These are phyloP conservation scores for Lytechinus variegatus DNA, from an alignment of 35 echinoderm and acorn worm species.

Conservation along the genomic window DNA sequence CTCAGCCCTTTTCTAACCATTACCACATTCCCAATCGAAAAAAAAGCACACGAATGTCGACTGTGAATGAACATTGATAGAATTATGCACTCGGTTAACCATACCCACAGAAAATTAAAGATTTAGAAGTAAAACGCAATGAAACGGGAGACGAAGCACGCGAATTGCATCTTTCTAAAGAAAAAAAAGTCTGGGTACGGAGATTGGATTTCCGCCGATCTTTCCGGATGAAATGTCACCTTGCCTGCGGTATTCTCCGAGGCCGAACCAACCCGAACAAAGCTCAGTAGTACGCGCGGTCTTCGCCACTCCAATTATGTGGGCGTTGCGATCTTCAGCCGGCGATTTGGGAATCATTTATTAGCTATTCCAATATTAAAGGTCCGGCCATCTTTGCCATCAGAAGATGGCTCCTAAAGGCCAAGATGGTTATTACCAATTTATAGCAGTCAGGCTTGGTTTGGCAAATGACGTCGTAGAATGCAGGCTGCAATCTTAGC, in stretches of 20 bases:
- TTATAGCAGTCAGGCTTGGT: background rate
- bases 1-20: no score
- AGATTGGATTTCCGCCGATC: constrained; percentile 16
- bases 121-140: background rate
- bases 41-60: background rate
- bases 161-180: background rate
- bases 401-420: background rate
- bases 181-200: background rate
- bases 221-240: constrained; percentile 1
- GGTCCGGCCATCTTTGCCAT: background rate
- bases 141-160: background rate
- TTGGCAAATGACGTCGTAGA: background rate
- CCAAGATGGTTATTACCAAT: background rate
- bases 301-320: background rate
- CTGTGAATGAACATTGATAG: background rate
- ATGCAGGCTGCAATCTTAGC: background rate
- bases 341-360: background rate
- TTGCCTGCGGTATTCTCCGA: background rate
- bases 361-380: constrained; percentile 7
- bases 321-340: background rate
- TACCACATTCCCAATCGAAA: background rate
- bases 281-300: background rate
- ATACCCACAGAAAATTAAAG: background rate
- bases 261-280: background rate
- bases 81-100: background rate